These are phyloP conservation scores for Sisor rabdophorus DNA, from an alignment of 2,113 vertebrate genomes.

Conservation along the genomic window DNA sequence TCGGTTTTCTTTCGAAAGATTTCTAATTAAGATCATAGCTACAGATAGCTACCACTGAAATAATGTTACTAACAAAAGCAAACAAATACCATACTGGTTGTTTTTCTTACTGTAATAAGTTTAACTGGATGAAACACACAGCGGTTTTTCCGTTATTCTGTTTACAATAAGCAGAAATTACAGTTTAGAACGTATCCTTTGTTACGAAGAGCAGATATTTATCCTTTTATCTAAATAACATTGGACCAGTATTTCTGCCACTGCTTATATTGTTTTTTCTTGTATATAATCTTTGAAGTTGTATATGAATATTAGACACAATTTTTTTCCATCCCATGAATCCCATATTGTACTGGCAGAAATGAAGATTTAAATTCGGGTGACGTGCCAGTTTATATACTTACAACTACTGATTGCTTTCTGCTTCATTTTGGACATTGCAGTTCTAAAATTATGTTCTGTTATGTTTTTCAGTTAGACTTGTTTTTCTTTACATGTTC, in stretches of 20 bases:
- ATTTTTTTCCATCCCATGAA: conserved; percentile 23
- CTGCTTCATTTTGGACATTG: conserved; percentile 49
- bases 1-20: conserved; percentile 13
- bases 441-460: conserved; percentile 47
- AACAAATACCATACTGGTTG: not conserved
- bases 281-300: conserved; percentile 64
- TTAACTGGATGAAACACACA: conserved; percentile 5
- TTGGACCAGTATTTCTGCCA: conserved; percentile 68
- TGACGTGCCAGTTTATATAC: not conserved
- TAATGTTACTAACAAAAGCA: conserved; percentile 8
- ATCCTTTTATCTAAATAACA: conserved; percentile 61
- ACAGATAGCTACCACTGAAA: conserved; percentile 25
- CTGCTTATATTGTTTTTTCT: conserved; percentile 65
- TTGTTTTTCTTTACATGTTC: conserved; percentile 51
- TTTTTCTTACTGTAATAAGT: conserved; percentile 6
- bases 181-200: conserved; percentile 40
- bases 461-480: too few species aligned
- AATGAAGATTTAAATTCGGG: conserved; percentile 15
- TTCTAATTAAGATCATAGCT: conserved; percentile 4
- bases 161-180: conserved; percentile 29
- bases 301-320: conserved; percentile 66
- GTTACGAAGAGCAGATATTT: conserved; percentile 62
- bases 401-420: conserved; percentile 29
- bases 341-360: conserved; percentile 21
- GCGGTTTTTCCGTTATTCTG: not conserved